Evolutionary conservation across 1,140 invertebrate species (phyloP), one percentile per base, ranked within the genome.

Genomic region (Tetramorium alpestre): DNA sequence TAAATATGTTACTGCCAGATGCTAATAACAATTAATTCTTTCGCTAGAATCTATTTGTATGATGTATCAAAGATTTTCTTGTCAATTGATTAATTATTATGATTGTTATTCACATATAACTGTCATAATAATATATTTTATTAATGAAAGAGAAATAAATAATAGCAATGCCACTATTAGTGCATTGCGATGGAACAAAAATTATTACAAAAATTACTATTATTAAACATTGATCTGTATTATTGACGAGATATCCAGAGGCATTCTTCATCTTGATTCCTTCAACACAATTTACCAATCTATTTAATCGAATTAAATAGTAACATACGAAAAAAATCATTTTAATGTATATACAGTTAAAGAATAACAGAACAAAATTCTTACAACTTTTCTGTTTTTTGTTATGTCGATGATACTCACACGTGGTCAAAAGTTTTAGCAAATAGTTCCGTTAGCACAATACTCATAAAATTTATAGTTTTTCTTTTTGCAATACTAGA

Each of bases 401-500:
- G 4, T 64, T 64, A 38, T n/a, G 13, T 64, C 33, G 0, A 22
- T 25, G 8, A 10, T 1, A 2, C n/a, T 44, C n/a, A 13, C 38
- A 44, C 11, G 41, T 69, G 2, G 3, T 11, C 1, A 16, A 5
- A 44, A 47, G 0, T 22, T 69, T 47, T 0, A 41, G 7, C 8
- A 33, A 33, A 64, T 13, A 16, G 18, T 58, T 5, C 28, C 33
- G 60, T 49, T 38, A 16, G 44, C 18, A n/a, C 13, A 11, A n/a
- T 6, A 6, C n/a, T 3, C 13, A 18, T 49, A 16, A 22, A 18
- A 44, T 60, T 11, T 41, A 25, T 72, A 1, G 8, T 69, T 4
- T 4, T 16, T 2, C 49, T 38, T 13, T n/a, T 65, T 18, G 25
- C 3, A 25, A 49, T 44, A 69, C 47, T 22, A 81, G 95, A 95